Percentiles rank a stretch among this genome's conserved stretches.
phyloP scores from a whole-genome alignment of 2,113 vertebrate species.

The Eptesicus fuscus region DNA sequence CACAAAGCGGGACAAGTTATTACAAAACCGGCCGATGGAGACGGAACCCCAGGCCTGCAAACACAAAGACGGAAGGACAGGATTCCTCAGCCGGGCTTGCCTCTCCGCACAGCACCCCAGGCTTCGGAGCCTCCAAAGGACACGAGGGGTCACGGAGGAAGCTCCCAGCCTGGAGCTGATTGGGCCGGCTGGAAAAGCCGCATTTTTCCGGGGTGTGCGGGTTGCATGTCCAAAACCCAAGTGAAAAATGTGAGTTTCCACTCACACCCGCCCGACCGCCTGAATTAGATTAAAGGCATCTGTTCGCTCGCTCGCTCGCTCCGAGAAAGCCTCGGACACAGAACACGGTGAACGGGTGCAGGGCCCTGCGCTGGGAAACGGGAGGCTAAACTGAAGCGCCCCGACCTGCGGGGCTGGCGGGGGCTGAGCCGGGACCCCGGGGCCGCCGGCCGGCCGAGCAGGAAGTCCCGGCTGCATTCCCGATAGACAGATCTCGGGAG shows the following conservation, averaged over 20 bases:
- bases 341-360: not conserved
- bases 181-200: not conserved
- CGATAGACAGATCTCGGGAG: conserved; percentile 55
- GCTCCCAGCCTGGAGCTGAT: not conserved
- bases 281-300: conserved; percentile 41
- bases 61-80: not conserved
- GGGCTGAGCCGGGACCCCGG: not conserved
- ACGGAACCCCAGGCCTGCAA: not conserved
- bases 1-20: not conserved
- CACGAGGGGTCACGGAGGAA: not conserved
- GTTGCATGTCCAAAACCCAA: not conserved
- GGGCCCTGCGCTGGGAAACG: not conserved
- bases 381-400: not conserved
- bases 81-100: not conserved
- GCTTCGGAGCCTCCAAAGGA: not conserved
- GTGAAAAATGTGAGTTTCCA: not conserved
- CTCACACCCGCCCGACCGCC: not conserved
- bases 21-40: not conserved
- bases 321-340: not conserved
- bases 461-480: conserved; percentile 51
- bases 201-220: not conserved
- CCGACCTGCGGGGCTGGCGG: not conserved
- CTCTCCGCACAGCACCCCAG: not conserved
- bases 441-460: not conserved
- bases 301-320: not conserved